These are phyloP conservation scores for Neodon shergylaensis DNA, from an alignment of 2,113 vertebrate species.

Conservation along the genomic window DNA sequence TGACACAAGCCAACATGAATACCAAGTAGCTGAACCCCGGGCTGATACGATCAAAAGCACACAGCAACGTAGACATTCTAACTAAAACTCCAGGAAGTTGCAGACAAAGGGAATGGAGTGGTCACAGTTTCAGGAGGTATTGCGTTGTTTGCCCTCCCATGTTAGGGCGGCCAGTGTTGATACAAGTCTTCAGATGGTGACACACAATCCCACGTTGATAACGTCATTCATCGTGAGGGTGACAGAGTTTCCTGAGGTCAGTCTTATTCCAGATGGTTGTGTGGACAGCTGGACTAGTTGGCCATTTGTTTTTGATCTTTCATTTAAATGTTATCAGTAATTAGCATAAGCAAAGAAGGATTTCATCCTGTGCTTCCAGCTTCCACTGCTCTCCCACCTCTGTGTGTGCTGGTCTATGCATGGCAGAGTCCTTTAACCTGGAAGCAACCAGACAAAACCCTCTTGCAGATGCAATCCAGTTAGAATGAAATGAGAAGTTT, in stretches of 20 bases:
- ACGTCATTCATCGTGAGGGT: background rate
- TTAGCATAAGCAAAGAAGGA: background rate
- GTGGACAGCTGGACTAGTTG: background rate
- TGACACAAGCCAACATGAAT: background rate
- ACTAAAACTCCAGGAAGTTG: background rate
- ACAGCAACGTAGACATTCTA: background rate
- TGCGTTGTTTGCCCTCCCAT: background rate
- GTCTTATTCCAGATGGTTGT: background rate
- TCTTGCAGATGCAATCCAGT: background rate
- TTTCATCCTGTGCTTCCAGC: background rate
- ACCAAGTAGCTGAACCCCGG: background rate
- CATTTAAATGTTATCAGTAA: background rate
- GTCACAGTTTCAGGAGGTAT: background rate
- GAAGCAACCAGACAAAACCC: background rate
- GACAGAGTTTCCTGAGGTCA: background rate
- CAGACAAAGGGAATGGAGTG: background rate
- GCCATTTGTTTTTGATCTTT: background rate
- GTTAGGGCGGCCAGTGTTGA: background rate
- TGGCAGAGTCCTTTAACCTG: background rate
- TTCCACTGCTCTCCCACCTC: background rate
- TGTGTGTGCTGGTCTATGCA: background rate
- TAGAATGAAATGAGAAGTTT: background rate
- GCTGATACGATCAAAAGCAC: background rate
- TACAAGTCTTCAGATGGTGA: background rate
- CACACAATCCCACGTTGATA: accelerated